phyloP scores from a whole-genome alignment of 64 coral and sea anemone genomes.

The Stylophora pistillata region DNA sequence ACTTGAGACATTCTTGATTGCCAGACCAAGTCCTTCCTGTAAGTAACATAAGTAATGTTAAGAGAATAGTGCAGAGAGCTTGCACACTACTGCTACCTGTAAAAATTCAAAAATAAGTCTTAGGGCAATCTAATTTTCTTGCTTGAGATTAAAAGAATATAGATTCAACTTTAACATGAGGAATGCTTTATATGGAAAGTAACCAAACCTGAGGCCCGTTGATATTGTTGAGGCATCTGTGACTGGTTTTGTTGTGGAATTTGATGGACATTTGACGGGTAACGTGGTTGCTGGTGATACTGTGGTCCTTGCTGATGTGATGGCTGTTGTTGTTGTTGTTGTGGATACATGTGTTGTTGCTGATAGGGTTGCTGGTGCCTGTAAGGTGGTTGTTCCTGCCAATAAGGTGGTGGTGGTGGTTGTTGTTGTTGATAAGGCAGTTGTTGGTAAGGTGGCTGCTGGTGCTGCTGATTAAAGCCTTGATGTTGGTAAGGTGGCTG shows the following conservation, averaged over 20 bases:
- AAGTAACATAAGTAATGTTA: no score
- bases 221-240: not conserved
- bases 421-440: constrained; percentile 6
- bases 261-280: not conserved
- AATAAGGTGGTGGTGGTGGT: not conserved
- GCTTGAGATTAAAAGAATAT: no score
- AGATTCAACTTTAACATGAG: no score
- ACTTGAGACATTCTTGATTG: no score
- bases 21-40: no score
- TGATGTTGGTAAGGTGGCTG: constrained; percentile 12
- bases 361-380: constrained; percentile 11
- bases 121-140: no score
- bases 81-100: no score
- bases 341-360: not conserved
- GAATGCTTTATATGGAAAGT: no score
- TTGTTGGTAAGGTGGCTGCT: constrained; percentile 16
- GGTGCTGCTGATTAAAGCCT: not conserved
- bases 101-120: no score
- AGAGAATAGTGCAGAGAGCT: no score
- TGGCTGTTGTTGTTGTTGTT: constrained; percentile 20
- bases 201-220: constrained; percentile 2
- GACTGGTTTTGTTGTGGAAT: constrained; percentile 9
- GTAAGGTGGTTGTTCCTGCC: constrained; percentile 34
- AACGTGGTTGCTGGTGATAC: constrained; percentile 15
- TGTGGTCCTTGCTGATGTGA: constrained; percentile 14